Evolutionary conservation across 2,113 vertebrate species (phyloP).

Genomic region (Xiphophorus hellerii): DNA sequence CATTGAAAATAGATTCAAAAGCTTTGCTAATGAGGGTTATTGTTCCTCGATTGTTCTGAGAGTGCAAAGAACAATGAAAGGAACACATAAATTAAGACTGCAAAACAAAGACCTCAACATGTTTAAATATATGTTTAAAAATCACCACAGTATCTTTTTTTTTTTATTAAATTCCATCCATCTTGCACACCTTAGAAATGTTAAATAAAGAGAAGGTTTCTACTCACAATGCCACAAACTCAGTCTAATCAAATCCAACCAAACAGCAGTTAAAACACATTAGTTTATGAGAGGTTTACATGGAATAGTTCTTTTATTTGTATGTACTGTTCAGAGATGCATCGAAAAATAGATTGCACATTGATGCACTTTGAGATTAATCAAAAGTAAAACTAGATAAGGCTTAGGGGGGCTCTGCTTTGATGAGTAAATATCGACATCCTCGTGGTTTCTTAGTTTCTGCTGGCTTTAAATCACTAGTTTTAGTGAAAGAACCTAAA

Average conservation of each 20-base stretch:
- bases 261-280: neutral
- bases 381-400: too few relatives aligned
- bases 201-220: neutral
- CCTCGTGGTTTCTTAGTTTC: neutral
- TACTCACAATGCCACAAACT: neutral
- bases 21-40: slow-evolving; percentile 21
- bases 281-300: neutral
- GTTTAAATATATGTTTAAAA: neutral
- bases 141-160: neutral
- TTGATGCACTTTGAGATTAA: too few relatives aligned
- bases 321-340: neutral
- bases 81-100: slow-evolving; percentile 6
- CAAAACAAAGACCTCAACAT: neutral
- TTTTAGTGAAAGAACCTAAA: neutral
- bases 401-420: too few relatives aligned
- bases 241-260: neutral
- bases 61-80: neutral
- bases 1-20: slow-evolving; percentile 45
- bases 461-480: too few relatives aligned
- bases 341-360: neutral
- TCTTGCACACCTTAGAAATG: neutral
- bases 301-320: neutral
- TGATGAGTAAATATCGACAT: too few relatives aligned
- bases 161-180: neutral
- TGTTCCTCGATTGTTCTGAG: slow-evolving; percentile 42